phyloP scores from a whole-genome alignment of 2,888 invertebrate genomes.

The Trichacis sp. region DNA sequence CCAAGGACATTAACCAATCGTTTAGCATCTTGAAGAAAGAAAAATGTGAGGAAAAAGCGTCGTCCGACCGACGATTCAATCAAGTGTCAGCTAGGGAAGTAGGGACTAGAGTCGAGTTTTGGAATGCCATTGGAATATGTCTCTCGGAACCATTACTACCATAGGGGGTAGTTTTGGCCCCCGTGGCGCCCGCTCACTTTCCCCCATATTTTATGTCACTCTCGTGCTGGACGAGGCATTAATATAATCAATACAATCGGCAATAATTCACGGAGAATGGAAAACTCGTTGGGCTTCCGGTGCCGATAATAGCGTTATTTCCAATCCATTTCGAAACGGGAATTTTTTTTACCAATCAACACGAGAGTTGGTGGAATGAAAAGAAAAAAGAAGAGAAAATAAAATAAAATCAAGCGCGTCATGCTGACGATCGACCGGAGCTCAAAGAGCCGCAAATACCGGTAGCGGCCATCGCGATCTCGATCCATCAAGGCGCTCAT shows the following conservation, averaged over 20 bases:
- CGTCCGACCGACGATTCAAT: neutral
- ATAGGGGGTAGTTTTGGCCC: neutral
- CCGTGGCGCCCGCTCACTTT: neutral
- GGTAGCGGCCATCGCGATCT: conserved; percentile 49
- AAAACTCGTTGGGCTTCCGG: neutral
- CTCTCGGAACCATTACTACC: neutral
- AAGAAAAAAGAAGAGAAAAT: conserved; percentile 10
- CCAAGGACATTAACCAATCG: too few relatives aligned
- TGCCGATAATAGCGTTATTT: too few relatives aligned
- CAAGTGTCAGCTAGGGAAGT: neutral
- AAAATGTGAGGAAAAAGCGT: neutral
- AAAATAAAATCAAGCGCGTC: conserved; percentile 34
- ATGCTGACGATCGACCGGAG: conserved; percentile 38
- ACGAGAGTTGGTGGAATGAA: too few relatives aligned
- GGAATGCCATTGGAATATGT: neutral
- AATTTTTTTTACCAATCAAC: conserved; percentile 34
- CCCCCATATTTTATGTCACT: conserved; percentile 4
- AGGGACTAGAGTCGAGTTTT: neutral
- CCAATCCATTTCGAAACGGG: conserved; percentile 38
- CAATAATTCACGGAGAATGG: neutral
- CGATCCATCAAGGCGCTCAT: conserved; percentile 19
- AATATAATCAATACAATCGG: conserved; percentile 1
- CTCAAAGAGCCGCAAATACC: conserved; percentile 55
- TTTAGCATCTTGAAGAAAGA: neutral
- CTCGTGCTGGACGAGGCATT: neutral